A percentile compares a stretch with the other conserved stretches of the same genome.
Evolutionary conservation across 2,113 vertebrate species (phyloP).

Genomic region (Percopsis transmontana): DNA sequence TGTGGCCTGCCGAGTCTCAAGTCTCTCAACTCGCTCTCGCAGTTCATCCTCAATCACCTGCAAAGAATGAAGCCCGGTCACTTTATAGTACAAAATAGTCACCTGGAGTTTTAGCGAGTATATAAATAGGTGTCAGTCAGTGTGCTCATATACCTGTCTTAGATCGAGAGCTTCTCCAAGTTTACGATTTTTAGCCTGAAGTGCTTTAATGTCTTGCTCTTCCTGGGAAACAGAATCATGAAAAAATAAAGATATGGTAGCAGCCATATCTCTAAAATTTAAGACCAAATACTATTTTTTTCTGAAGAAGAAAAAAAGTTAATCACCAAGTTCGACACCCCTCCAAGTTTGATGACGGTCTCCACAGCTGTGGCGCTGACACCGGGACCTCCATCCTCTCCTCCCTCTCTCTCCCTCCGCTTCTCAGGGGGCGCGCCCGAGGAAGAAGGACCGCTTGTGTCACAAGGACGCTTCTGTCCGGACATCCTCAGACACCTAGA

Average conservation of each 20-base stretch:
- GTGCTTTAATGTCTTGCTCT: constrained; percentile 93
- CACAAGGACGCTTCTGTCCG: constrained; percentile 85
- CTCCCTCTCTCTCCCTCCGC: constrained; percentile 85
- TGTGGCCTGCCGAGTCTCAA: constrained; percentile 93
- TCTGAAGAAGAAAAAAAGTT: background rate
- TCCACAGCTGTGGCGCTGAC: constrained; percentile 91
- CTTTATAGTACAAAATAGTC: too few relatives aligned
- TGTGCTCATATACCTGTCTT: constrained; percentile 74
- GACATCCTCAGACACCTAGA: constrained; percentile 80
- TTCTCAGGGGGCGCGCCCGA: constrained; percentile 88
- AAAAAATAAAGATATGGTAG: background rate
- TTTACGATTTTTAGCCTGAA: constrained; percentile 93
- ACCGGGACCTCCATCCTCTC: constrained; percentile 75
- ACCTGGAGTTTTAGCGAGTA: background rate
- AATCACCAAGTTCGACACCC: constrained; percentile 89
- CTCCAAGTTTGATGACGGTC: constrained; percentile 94
- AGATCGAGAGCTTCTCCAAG: constrained; percentile 92
- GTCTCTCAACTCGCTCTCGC: constrained; percentile 90
- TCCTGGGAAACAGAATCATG: constrained; percentile 76
- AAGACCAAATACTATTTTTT: too few relatives aligned
- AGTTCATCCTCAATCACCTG: constrained; percentile 95
- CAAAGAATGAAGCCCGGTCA: background rate
- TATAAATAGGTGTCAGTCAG: background rate
- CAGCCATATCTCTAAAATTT: too few relatives aligned
- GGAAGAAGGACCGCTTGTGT: constrained; percentile 78